Evolutionary conservation across 92 coral and sea anemone genomes (phyloP).

Genomic region (Metridium senile): DNA sequence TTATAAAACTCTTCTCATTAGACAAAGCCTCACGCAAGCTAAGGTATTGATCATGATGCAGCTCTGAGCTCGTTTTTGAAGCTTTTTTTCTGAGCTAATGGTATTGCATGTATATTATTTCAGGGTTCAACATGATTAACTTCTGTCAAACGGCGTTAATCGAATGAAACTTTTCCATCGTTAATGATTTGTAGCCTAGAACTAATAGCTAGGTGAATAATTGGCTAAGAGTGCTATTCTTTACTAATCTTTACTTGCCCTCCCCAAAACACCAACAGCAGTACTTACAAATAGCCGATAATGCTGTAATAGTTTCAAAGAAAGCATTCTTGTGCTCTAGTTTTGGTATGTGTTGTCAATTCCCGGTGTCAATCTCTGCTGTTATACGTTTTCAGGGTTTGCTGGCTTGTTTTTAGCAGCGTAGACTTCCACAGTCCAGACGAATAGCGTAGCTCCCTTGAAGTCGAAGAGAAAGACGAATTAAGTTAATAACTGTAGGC

Average conservation of each 20-base stretch:
- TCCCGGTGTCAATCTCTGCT: too few species aligned
- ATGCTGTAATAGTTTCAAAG: conserved; percentile 31
- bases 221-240: conserved; percentile 1
- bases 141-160: not conserved
- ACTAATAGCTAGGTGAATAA: not conserved
- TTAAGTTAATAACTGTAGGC: conserved; percentile 3
- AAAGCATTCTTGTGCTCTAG: conserved; percentile 3
- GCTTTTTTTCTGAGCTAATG: not conserved
- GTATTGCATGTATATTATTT: not conserved
- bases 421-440: not conserved
- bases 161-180: not conserved
- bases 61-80: not conserved
- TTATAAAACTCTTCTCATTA: not conserved
- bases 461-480: conserved; percentile 12
- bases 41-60: not conserved
- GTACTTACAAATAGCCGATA: conserved; percentile 18
- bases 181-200: not conserved
- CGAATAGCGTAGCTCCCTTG: conserved; percentile 8
- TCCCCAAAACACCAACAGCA: not conserved
- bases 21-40: not conserved
- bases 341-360: conserved; percentile 11
- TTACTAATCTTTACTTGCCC: conserved; percentile 13
- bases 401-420: not conserved
- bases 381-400: not conserved
- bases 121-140: not conserved